Evolutionary conservation across 2,797 vertebrate species (phyloP), one percentile per base, ranked within the genome.

Genomic region (Pogoniulus pusillus): DNA sequence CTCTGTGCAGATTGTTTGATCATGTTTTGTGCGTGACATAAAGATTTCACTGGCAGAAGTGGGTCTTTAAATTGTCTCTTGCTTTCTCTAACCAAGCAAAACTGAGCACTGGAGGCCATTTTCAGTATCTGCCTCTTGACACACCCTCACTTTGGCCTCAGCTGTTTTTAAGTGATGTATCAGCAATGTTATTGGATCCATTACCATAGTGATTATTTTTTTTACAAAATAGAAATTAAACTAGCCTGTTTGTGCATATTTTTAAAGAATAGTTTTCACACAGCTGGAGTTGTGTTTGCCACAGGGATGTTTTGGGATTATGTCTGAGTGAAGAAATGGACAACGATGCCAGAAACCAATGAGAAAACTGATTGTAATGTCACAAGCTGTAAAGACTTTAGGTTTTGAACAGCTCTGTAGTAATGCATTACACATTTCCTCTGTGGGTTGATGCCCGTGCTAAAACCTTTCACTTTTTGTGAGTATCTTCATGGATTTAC

Each of bases 391-490:
- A 70, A 75, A 62, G 54, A 78, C 64, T 82, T 83, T 39, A 30
- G 47, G 3, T 45, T 92, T 84, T 79, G 51, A 83, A 55, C 23
- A n/a, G 68, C 43, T 76, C 35, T 84, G 32, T 72, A 71, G 20
- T 64, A 94, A 92, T 0, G 0, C 43, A 51, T 89, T 83, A n/a
- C 66, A 26, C 14, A 4, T 95, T 87, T 93, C 80, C 68, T 91
- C 4, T 51, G 49, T 66, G 66, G 53, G 53, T 81, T 91, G 73
- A 58, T 86, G 45, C 91, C 91, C 78, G 9, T 85, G 68, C 60
- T 89, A 89, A 94, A 93, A 79, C 66, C 89, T 95, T 94, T 89
- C 87, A 86, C 73, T 92, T 89, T 87, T 60, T 68, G 49, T 91
- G 74, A 84, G 64, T 95, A 88, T 95, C 85, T 94, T 83, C 64